Conservation (phyloP, 2,797 vertebrate genomes). For the Sphenopsis melanotis region DNA sequence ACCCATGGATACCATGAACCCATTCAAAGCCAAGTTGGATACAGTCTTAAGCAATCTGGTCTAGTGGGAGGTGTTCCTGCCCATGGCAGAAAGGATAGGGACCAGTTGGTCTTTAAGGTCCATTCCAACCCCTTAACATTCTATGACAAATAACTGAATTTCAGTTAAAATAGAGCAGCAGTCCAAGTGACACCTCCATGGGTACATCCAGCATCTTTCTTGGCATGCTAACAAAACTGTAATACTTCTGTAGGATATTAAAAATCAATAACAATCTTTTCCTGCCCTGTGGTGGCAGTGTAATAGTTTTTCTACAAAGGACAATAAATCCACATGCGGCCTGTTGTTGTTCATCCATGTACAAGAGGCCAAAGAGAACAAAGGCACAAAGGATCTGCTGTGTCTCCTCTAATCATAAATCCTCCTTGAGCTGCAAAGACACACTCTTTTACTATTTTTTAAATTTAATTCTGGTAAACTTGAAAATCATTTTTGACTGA, state of each 20-base stretch:
- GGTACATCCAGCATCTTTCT: background rate
- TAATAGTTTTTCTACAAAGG: background rate
- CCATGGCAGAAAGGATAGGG: background rate
- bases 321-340: background rate
- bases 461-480: background rate
- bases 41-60: background rate
- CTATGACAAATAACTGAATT: background rate
- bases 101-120: background rate
- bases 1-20: background rate
- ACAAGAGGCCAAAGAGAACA: background rate
- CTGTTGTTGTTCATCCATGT: background rate
- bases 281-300: background rate
- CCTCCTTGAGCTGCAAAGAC: background rate
- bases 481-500: background rate
- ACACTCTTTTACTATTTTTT: background rate
- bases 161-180: background rate
- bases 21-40: background rate
- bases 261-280: background rate
- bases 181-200: background rate
- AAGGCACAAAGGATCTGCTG: background rate
- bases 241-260: background rate
- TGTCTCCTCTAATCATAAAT: background rate
- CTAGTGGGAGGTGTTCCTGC: background rate
- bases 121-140: background rate
- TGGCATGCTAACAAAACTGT: background rate